phyloP scores from a whole-genome alignment of 1,140 invertebrate species.

The Eumaeus atala region DNA sequence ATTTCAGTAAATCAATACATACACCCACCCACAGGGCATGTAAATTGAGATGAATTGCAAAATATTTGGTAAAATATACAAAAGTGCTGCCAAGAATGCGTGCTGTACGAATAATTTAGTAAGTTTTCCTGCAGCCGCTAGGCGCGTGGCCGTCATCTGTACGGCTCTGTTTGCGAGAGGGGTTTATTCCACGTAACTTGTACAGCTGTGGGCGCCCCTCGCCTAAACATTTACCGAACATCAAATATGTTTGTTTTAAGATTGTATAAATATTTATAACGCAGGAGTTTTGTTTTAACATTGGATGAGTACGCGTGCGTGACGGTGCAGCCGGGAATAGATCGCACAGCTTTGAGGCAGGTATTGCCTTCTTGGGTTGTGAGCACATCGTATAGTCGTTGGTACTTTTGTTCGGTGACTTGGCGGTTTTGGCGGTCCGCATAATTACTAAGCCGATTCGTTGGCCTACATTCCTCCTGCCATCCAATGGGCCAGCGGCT shows the following conservation, averaged over 20 bases:
- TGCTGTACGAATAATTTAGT: conserved; percentile 4
- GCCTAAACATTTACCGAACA: conserved; percentile 5
- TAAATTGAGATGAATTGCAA: not conserved
- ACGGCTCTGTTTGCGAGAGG: not conserved
- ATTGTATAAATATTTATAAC: conserved; percentile 1
- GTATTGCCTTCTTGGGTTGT: too few relatives aligned
- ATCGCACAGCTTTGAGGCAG: not conserved
- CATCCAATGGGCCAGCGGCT: too few relatives aligned
- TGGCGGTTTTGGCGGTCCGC: too few relatives aligned
- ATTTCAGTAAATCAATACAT: too few relatives aligned
- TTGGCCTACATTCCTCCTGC: too few relatives aligned
- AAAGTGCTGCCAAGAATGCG: not conserved
- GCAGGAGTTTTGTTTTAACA: conserved; percentile 5
- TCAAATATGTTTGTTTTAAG: not conserved
- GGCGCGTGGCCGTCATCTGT: not conserved
- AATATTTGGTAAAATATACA: conserved; percentile 2
- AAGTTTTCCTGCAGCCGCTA: not conserved
- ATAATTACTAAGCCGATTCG: too few relatives aligned
- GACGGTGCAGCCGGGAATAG: conserved; percentile 1
- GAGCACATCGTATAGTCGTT: too few relatives aligned
- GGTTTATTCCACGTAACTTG: not conserved
- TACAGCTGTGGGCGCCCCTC: not conserved
- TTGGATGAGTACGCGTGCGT: not conserved
- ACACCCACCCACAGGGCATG: too few relatives aligned
- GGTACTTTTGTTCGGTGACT: too few relatives aligned